Percentiles rank a stretch among this genome's conserved stretches.
Evolutionary conservation across 1,140 invertebrate species (phyloP).

Genomic region (Drosophila triauraria): DNA sequence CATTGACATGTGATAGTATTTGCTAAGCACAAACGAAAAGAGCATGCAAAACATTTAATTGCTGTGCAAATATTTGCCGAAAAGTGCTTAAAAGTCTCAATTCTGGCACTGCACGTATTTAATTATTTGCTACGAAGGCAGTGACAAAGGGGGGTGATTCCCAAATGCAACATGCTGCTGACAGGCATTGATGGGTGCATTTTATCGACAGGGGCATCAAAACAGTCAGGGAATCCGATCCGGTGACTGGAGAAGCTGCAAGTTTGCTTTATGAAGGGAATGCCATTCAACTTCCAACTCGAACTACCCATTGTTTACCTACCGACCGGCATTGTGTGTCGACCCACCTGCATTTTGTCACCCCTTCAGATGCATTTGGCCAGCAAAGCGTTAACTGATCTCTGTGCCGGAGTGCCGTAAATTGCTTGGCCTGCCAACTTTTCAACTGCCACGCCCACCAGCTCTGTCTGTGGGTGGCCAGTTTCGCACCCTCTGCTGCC

Average conservation of each 20-base stretch:
- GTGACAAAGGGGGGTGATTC: too few relatives aligned
- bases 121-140: slow-evolving; percentile 55
- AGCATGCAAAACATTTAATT: slow-evolving; percentile 52
- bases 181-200: slow-evolving; percentile 10
- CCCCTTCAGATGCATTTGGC: slow-evolving; percentile 33
- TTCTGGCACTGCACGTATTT: slow-evolving; percentile 33
- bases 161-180: slow-evolving; percentile 2
- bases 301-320: slow-evolving; percentile 5
- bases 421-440: slow-evolving; percentile 40
- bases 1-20: slow-evolving; percentile 35
- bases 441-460: slow-evolving; percentile 42
- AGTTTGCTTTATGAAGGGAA: not conserved
- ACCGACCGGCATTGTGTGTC: slow-evolving; percentile 16
- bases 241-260: not conserved
- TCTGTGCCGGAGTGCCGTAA: slow-evolving; percentile 38
- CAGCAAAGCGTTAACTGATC: slow-evolving; percentile 53
- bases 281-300: not conserved
- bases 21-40: slow-evolving; percentile 25
- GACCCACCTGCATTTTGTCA: slow-evolving; percentile 40
- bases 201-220: slow-evolving; percentile 6
- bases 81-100: slow-evolving; percentile 36
- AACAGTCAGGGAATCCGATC: not conserved
- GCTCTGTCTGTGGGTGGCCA: slow-evolving; percentile 26
- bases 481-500: slow-evolving; percentile 26
- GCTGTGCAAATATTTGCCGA: slow-evolving; percentile 52